Evolutionary conservation across 1,140 invertebrate species (phyloP), one percentile per base, ranked within the genome.

Genomic region (Drosophila biarmipes): DNA sequence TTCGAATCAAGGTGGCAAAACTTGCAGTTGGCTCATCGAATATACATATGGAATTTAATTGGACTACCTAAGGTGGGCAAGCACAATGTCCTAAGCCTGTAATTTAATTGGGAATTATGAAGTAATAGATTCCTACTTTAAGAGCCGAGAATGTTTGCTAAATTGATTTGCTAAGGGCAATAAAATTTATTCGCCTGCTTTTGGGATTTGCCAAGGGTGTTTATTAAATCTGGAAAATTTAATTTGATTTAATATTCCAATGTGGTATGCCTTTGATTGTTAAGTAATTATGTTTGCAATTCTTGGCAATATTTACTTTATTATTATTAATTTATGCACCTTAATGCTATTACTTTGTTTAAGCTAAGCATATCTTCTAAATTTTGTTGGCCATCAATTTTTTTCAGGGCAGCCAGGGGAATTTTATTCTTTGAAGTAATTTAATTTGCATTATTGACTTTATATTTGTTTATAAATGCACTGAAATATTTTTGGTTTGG

Each of bases 21-120:
- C 58, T 63, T 63, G 46, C 17, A 19, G 61, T 45, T 45, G 45
- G 59, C 45, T 51, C 35, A 40, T 67, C 31, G 59, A 19, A 67
- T 52, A 67, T 67, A 19, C 45, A 64, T 43, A 19, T 31, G 43
- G 19, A 63, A 52, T 63, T 67, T 64, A 67, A 64, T 67, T 64
- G 61, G 43, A 35, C 15, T 17, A 67, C 59, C 24, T 4, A 64
- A 51, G 43, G 21, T 27, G 15, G 27, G 59, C 35, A 19, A 21
- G 46, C 45, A 15, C 27, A 35, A 52, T 52, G 37, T 51, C 29
- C 43, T 19, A 15, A 12, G 11, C 24, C 6, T 35, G 21, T 58
- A 31, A 42, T 42, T 62, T 58, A 62, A 62, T 62, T 42, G 17
- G 35, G 6, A 31, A 58, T 62, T 21, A 40, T 51, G 10, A 51